A percentile compares a stretch with the other conserved stretches of the same genome.
These are phyloP conservation scores for Stenodera caucasica DNA, from an alignment of 2,888 invertebrate genomes.

Conservation along the genomic window DNA sequence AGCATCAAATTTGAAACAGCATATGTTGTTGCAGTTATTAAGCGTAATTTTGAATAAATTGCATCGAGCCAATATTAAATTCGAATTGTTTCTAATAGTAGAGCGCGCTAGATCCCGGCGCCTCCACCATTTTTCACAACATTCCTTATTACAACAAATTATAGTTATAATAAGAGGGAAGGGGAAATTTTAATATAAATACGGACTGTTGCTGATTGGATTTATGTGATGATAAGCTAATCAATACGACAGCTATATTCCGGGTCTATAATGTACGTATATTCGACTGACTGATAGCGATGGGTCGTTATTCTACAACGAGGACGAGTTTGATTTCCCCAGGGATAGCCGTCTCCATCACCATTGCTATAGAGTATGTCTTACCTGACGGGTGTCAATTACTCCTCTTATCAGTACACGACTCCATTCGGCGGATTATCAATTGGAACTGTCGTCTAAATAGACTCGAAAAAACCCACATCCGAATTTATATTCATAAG, in stretches of 20 bases:
- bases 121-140: background rate
- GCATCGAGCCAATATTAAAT: background rate
- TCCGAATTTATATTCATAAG: too few relatives aligned
- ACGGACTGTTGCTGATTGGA: background rate
- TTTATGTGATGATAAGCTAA: conserved; percentile 13
- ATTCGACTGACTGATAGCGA: background rate
- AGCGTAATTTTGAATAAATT: background rate
- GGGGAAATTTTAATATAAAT: background rate
- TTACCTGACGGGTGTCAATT: conserved; percentile 19
- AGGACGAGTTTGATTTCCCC: conserved; percentile 14
- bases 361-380: background rate
- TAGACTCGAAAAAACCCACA: too few relatives aligned
- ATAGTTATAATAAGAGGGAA: too few relatives aligned
- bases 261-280: conserved; percentile 5
- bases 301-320: conserved; percentile 1
- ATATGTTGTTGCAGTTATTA: background rate
- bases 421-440: background rate
- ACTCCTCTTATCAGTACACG: conserved; percentile 9
- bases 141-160: background rate
- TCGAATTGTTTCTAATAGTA: background rate
- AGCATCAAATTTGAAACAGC: background rate
- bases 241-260: conserved; percentile 10
- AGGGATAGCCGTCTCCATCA: conserved; percentile 4
- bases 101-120: background rate
- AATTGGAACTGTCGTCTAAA: background rate